These are phyloP conservation scores for Drosophila biarmipes DNA, from an alignment of 1,140 invertebrate species.

Conservation along the genomic window DNA sequence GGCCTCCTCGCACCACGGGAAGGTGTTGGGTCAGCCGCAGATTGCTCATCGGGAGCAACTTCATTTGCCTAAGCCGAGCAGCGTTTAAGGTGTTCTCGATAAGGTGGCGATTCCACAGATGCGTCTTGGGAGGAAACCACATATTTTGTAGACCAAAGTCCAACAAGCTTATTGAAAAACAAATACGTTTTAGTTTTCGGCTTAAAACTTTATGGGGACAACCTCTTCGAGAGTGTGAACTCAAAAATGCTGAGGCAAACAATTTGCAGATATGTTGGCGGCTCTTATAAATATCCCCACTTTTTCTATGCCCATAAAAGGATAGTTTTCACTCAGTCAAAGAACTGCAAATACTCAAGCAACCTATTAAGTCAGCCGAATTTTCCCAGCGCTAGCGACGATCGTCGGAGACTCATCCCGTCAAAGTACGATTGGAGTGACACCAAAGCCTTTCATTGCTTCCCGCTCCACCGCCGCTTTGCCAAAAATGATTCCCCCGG, in stretches of 20 bases:
- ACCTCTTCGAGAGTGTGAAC: too few species aligned
- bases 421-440: conserved; percentile 32
- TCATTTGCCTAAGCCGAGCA: conserved; percentile 28
- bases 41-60: conserved; percentile 33
- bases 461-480: conserved; percentile 28
- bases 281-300: too few species aligned
- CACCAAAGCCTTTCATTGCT: conserved; percentile 39
- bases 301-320: too few species aligned
- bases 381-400: conserved; percentile 19
- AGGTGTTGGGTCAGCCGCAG: conserved; percentile 39
- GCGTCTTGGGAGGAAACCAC: not conserved
- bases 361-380: conserved; percentile 5
- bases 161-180: too few species aligned
- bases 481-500: conserved; percentile 52
- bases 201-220: not conserved
- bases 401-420: not conserved
- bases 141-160: not conserved
- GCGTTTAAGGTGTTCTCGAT: conserved; percentile 24
- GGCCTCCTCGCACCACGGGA: not conserved
- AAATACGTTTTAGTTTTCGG: too few species aligned
- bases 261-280: too few species aligned
- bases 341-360: not conserved
- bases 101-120: conserved; percentile 1
- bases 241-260: too few species aligned
- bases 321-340: not conserved